These are phyloP conservation scores for Neotragus pygmaeus DNA, from an alignment of 2,113 vertebrate species.

Conservation along the genomic window DNA sequence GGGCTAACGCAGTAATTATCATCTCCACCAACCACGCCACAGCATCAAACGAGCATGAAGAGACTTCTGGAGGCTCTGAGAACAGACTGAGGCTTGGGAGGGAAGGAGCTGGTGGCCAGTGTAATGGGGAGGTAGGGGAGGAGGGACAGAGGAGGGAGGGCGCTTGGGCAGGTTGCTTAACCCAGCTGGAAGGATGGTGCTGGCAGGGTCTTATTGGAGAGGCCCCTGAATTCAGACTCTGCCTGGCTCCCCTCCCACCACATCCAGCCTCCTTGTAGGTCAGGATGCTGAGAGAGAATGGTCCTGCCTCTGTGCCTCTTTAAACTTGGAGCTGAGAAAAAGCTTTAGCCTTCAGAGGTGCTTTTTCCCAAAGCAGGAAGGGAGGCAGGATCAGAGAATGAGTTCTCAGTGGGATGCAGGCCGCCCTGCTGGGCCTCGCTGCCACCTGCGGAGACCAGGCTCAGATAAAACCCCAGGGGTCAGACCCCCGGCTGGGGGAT, in stretches of 20 bases:
- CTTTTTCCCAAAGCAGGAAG: slow-evolving; percentile 50
- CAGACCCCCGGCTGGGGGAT: slow-evolving; percentile 44
- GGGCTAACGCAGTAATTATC: slow-evolving; percentile 64
- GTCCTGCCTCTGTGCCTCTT: not conserved
- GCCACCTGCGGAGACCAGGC: slow-evolving; percentile 32
- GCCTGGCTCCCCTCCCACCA: not conserved
- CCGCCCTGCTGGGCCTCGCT: not conserved
- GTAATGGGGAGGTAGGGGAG: too few relatives aligned
- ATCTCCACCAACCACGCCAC: not conserved
- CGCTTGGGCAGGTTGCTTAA: not conserved
- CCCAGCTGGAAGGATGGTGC: not conserved
- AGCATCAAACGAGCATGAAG: not conserved
- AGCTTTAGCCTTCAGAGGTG: slow-evolving; percentile 54
- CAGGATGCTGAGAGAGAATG: not conserved
- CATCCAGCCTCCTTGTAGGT: not conserved
- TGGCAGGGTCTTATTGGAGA: accelerated
- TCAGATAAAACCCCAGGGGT: slow-evolving; percentile 41
- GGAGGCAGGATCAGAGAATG: slow-evolving; percentile 25
- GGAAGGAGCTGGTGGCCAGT: accelerated
- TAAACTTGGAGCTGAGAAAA: slow-evolving; percentile 20
- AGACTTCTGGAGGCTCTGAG: not conserved
- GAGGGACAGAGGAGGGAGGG: not conserved
- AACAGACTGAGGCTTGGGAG: not conserved
- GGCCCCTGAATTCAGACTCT: not conserved
- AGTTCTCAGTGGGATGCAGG: not conserved